phyloP scores from a whole-genome alignment of 2,888 invertebrate species.

The Ephialtes manifestator region DNA sequence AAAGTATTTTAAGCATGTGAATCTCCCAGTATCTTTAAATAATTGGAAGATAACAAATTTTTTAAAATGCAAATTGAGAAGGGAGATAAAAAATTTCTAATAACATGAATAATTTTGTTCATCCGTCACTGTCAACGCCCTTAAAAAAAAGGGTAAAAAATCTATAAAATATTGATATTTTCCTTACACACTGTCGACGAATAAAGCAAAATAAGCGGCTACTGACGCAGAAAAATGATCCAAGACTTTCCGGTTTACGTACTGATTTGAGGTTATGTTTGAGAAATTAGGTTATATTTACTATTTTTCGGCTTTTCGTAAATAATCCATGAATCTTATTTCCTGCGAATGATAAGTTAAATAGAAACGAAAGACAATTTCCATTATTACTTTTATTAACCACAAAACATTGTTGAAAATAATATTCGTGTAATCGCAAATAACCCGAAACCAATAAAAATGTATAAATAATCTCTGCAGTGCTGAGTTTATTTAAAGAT shows the following conservation, averaged over 20 bases:
- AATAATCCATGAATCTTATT: neutral
- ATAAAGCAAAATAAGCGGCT: neutral
- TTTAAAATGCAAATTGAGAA: too few relatives aligned
- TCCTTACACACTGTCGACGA: slow-evolving; percentile 1
- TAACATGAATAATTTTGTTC: neutral
- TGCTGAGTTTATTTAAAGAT: neutral
- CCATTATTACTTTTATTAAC: neutral
- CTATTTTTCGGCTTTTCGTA: slow-evolving; percentile 9
- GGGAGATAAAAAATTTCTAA: neutral
- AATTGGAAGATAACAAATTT: too few relatives aligned
- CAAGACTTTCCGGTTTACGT: neutral
- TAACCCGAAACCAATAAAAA: neutral
- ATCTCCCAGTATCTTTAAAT: neutral
- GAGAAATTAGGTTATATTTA: neutral
- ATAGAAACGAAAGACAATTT: neutral
- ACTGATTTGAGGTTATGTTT: slow-evolving; percentile 29
- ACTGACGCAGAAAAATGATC: neutral
- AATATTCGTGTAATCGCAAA: neutral
- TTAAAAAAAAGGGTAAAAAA: neutral
- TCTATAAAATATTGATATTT: neutral
- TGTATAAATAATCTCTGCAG: neutral
- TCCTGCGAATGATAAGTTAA: neutral
- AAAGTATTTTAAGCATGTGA: neutral
- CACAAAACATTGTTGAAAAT: too few relatives aligned
- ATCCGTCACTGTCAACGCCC: neutral